phyloP scores from a whole-genome alignment of 2,113 vertebrate species.

The Okapia johnstoni region DNA sequence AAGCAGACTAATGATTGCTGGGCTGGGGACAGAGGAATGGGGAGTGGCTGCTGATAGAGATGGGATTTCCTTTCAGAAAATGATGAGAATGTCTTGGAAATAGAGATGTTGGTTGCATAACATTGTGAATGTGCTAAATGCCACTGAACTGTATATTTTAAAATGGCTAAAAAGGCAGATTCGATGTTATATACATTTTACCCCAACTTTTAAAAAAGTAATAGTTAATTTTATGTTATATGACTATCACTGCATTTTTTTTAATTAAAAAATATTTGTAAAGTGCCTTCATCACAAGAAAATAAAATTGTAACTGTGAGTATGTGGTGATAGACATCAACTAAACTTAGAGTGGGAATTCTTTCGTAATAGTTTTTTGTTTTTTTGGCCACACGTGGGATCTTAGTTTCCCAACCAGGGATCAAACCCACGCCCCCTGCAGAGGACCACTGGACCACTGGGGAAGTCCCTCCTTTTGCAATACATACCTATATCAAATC shows the following conservation, averaged over 20 bases:
- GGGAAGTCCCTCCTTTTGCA: neutral
- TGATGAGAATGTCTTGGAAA: neutral
- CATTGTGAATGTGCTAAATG: too few species aligned
- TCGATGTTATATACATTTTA: neutral
- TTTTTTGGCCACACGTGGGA: neutral
- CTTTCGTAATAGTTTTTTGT: neutral
- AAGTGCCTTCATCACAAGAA: neutral
- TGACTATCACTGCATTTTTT: neutral
- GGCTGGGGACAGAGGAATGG: rapidly evolving
- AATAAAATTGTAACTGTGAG: neutral
- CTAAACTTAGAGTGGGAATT: rapidly evolving
- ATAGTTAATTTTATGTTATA: neutral
- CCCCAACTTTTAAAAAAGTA: neutral
- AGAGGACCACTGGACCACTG: neutral
- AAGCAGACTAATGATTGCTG: neutral
- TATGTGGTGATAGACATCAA: neutral
- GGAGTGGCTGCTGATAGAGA: rapidly evolving
- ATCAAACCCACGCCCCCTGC: neutral
- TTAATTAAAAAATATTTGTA: neutral
- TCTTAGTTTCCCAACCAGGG: neutral
- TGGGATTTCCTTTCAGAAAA: rapidly evolving
- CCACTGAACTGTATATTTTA: too few species aligned
- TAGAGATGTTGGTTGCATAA: rapidly evolving
- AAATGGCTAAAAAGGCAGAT: neutral
- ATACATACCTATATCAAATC: rapidly evolving